Evolutionary conservation across 2,888 invertebrate genomes (phyloP), one percentile per base, ranked within the genome.

Genomic region (Eupithecia vulgata): DNA sequence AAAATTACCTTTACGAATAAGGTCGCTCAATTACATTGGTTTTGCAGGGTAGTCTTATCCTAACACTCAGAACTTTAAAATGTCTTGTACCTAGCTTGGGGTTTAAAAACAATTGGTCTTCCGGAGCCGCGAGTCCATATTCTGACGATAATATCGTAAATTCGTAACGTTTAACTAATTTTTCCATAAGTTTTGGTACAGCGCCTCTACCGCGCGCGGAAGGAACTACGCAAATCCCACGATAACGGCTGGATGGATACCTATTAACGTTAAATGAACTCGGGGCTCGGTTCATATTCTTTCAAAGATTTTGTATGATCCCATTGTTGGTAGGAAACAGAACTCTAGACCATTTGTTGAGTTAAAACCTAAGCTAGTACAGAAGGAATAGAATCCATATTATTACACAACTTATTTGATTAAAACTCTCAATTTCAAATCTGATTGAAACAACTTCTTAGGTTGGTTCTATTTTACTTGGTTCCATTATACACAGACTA

Each of bases 401-500:
- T n/a, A 45, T 8, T 48, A 48, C n/a, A 48, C n/a, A 45, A 59
- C 59, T 75, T 68, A 72, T 68, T 71, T 37, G 35, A n/a, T 40
- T 64, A 37, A 21, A n/a, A 35, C 45, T 45, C n/a, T 52, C 21
- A 52, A 52, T 70, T 72, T 77, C 72, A 74, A 76, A 75, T 76
- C 67, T 61, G 72, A 79, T 81, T 81, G 78, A 78, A 79, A 79
- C 77, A 78, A 74, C 64, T 76, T 82, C 74, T 34, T 68, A 76
- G 86, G 25, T 57, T 57, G 52, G 52, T 52, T 57, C 57, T 57
- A 57, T 91, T 90, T 92, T 91, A 91, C 90, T 93, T 94, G 93
- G 93, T 93, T 94, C 94, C 91, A 88, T 91, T 94, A 92, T 92
- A 93, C 91, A 91, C 89, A 88, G 82, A 91, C 92, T 94, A 94